These are phyloP conservation scores for Excalfactoria chinensis DNA, from an alignment of 2,113 vertebrate genomes.

Conservation along the genomic window DNA sequence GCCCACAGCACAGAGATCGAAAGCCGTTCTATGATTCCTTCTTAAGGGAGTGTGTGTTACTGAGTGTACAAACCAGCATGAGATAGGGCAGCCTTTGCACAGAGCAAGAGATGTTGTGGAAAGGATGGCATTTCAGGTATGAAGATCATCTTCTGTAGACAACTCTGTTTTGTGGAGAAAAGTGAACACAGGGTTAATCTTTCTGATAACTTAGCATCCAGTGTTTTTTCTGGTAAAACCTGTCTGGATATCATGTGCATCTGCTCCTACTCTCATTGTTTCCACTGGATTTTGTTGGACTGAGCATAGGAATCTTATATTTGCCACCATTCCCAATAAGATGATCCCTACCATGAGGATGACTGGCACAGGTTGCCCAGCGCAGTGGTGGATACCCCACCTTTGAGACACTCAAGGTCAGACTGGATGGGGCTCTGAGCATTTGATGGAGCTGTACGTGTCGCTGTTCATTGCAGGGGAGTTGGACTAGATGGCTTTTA, in stretches of 20 bases:
- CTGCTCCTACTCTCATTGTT: constrained; percentile 10
- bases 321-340: not conserved
- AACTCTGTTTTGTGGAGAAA: not conserved
- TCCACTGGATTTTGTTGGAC: not conserved
- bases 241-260: not conserved
- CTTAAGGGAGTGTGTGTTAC: not conserved
- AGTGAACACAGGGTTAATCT: not conserved
- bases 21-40: not conserved
- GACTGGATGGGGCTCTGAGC: no score
- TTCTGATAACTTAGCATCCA: not conserved
- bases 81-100: not conserved
- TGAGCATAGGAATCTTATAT: not conserved
- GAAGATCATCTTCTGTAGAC: not conserved
- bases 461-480: no score
- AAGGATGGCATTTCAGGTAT: not conserved
- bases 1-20: no score
- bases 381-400: no score
- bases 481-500: no score
- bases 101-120: not conserved
- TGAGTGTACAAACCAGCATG: not conserved
- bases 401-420: no score
- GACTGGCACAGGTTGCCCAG: no score
- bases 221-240: not conserved
- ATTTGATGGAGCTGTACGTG: no score
- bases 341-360: not conserved